Conservation (phyloP, 2,888 invertebrate species). For the Cantharis flavilabris region DNA sequence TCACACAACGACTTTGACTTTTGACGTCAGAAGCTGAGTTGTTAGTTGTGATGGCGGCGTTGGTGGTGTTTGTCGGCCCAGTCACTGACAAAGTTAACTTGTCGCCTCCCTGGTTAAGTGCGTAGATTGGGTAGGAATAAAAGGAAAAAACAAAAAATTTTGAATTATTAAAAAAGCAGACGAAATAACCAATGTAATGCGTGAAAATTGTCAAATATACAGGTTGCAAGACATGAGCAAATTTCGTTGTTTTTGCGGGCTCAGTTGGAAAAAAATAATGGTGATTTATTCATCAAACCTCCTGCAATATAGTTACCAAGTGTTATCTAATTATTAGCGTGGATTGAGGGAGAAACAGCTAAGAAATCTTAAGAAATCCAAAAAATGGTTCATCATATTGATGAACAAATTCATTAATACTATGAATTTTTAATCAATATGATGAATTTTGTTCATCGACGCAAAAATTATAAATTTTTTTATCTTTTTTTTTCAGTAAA, state of each 20-base stretch:
- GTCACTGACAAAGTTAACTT: conserved; percentile 70
- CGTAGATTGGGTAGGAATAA: conserved; percentile 10
- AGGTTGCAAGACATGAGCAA: neutral
- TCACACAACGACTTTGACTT: conserved; percentile 51
- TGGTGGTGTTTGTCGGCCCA: conserved; percentile 51
- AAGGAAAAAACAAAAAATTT: conserved; percentile 1
- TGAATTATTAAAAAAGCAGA: conserved; percentile 6
- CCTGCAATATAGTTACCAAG: too few relatives aligned
- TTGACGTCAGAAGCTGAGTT: conserved; percentile 36
- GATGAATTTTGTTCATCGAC: too few relatives aligned
- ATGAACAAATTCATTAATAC: too few relatives aligned
- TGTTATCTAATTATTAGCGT: too few relatives aligned
- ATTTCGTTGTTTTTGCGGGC: neutral
- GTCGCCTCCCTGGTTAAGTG: conserved; percentile 64
- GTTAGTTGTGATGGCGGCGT: conserved; percentile 25
- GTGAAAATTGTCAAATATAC: neutral
- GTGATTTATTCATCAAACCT: too few relatives aligned
- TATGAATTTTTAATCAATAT: too few relatives aligned
- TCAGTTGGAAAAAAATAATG: too few relatives aligned
- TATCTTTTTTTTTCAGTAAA: too few relatives aligned
- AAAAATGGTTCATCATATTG: too few relatives aligned
- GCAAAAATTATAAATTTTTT: too few relatives aligned
- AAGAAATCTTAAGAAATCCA: too few relatives aligned
- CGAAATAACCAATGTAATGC: neutral
- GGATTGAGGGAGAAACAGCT: too few relatives aligned